Percentiles rank a stretch among this genome's conserved stretches.
Conservation (phyloP, 2,113 vertebrate genomes). For the Ictalurus punctatus region DNA sequence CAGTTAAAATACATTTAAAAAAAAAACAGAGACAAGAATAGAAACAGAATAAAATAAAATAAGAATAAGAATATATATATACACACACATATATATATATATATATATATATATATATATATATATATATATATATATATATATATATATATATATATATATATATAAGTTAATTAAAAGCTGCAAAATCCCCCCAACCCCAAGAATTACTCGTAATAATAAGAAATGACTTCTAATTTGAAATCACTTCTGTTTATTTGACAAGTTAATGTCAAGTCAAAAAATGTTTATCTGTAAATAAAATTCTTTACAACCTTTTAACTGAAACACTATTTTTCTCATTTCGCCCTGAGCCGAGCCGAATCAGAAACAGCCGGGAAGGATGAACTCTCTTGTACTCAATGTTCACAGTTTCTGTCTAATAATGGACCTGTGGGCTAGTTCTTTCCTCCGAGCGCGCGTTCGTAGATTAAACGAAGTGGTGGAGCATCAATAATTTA, state of each 20-base stretch:
- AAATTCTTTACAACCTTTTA: not conserved
- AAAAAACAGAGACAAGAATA: not conserved
- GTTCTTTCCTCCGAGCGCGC: conserved; percentile 69
- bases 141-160: no score
- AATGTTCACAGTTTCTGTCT: conserved; percentile 64
- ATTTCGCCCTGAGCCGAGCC: not conserved
- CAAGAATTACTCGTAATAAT: not conserved
- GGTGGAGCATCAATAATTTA: conserved; percentile 74
- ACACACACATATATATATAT: no score
- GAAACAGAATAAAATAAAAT: no score
- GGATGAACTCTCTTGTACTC: conserved; percentile 56
- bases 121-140: no score
- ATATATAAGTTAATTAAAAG: no score
- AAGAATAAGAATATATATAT: no score
- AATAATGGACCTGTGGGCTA: conserved; percentile 71
- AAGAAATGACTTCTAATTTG: not conserved
- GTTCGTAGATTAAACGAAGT: conserved; percentile 70
- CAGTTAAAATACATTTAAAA: not conserved
- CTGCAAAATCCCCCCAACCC: no score
- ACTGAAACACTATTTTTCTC: not conserved
- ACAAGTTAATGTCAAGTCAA: not conserved
- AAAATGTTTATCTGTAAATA: not conserved
- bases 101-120: no score
- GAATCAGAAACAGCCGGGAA: not conserved
- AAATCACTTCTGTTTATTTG: not conserved